phyloP scores from a whole-genome alignment of 2,113 vertebrate species.

The Polypterus senegalus region DNA sequence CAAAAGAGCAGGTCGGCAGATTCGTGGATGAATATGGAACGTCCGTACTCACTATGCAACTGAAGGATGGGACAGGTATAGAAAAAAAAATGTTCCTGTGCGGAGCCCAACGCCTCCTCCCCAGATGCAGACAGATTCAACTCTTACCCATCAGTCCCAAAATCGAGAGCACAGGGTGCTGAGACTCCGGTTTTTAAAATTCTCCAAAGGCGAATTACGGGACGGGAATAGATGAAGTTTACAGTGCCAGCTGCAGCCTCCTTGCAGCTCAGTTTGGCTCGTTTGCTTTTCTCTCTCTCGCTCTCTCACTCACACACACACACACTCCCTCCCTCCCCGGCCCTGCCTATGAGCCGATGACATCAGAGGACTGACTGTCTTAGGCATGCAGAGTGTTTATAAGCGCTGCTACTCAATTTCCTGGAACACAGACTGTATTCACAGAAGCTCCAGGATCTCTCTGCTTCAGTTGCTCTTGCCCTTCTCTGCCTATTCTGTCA shows the following conservation, averaged over 20 bases:
- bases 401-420: constrained; percentile 32
- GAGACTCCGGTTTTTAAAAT: constrained; percentile 4
- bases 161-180: constrained; percentile 2
- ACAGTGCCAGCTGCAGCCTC: constrained; percentile 2
- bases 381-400: constrained; percentile 52
- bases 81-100: too few relatives aligned
- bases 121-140: too few relatives aligned
- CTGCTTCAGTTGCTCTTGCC: constrained; percentile 12
- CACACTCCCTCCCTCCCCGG: constrained; percentile 7
- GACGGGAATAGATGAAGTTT: constrained; percentile 1
- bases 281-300: constrained; percentile 16
- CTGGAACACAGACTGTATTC: constrained; percentile 28
- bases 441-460: constrained; percentile 24
- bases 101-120: too few relatives aligned
- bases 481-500: too few relatives aligned
- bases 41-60: too few relatives aligned
- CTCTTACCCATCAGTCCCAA: constrained; percentile 51
- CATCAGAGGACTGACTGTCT: constrained; percentile 49
- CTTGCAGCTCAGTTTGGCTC: constrained; percentile 6
- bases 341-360: constrained; percentile 30
- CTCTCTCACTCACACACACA: constrained; percentile 29
- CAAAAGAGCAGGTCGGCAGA: too few relatives aligned
- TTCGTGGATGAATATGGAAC: too few relatives aligned
- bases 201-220: background rate
- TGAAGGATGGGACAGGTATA: too few relatives aligned